Evolutionary conservation across 35 echinoderm and acorn worm species (phyloP).

Genomic region (Diadema setosum): DNA sequence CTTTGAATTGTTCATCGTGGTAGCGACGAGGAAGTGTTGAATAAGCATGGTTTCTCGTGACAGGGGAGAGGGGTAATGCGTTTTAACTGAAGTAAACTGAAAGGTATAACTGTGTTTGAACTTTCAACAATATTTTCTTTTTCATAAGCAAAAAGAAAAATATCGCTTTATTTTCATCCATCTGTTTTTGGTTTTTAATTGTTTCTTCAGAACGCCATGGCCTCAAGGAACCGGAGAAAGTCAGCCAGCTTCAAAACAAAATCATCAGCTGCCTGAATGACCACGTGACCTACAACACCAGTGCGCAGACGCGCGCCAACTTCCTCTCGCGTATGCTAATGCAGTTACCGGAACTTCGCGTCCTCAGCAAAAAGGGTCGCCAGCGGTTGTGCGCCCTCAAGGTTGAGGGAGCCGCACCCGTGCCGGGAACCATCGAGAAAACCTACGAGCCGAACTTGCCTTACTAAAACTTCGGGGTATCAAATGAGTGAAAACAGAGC

Average conservation of each 20-base stretch:
- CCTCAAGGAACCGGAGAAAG: constrained; percentile 80
- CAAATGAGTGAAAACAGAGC: no score
- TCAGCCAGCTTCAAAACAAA: constrained; percentile 83
- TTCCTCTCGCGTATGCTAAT: constrained; percentile 91
- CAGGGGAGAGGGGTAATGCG: no score
- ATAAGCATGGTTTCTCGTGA: no score
- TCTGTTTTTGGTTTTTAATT: no score
- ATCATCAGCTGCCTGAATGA: constrained; percentile 92
- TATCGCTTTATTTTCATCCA: no score
- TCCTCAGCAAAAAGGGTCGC: constrained; percentile 87
- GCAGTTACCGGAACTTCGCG: constrained; percentile 83
- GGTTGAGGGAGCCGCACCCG: constrained; percentile 50
- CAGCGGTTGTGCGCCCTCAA: constrained; percentile 83
- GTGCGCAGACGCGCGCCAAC: constrained; percentile 69
- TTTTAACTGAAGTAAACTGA: no score
- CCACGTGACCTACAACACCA: constrained; percentile 96
- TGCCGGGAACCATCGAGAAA: constrained; percentile 74
- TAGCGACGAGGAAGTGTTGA: no score
- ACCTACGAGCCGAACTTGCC: constrained; percentile 79
- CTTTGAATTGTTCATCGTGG: no score
- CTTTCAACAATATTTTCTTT: no score
- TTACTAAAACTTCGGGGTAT: constrained; percentile 57
- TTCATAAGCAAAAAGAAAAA: no score
- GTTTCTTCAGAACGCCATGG: constrained; percentile 83
- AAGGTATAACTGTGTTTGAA: no score